phyloP scores from a whole-genome alignment of 64 coral and sea anemone genomes.

The Stylophora pistillata region DNA sequence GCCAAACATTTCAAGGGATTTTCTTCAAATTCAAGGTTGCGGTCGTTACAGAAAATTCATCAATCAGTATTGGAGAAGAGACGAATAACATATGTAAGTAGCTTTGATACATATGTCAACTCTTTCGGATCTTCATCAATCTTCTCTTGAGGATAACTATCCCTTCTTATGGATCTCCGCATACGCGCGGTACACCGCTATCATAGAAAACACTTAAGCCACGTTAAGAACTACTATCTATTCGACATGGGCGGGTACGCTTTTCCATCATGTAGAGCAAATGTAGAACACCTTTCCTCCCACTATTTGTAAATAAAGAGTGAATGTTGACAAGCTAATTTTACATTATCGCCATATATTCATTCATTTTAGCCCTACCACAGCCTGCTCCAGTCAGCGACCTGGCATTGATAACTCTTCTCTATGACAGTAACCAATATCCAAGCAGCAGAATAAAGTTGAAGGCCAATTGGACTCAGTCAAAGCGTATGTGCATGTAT shows the following conservation, averaged over 20 bases:
- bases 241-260: too few relatives aligned
- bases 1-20: neutral
- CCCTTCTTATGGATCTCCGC: too few relatives aligned
- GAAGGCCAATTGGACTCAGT: neutral
- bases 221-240: too few relatives aligned
- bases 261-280: neutral
- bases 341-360: neutral
- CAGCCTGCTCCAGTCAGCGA: neutral
- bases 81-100: neutral
- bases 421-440: neutral
- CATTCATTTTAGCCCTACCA: neutral
- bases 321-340: neutral
- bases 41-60: conserved; percentile 21
- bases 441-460: neutral
- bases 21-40: neutral
- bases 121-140: neutral
- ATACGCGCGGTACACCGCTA: too few relatives aligned
- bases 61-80: conserved; percentile 9
- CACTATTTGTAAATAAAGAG: too few relatives aligned
- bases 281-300: neutral
- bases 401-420: neutral
- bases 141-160: too few relatives aligned
- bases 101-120: neutral
- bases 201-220: too few relatives aligned
- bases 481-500: conserved; percentile 1